These are phyloP conservation scores for Bradypodion pumilum DNA, from an alignment of 2,797 vertebrate genomes.

Conservation along the genomic window DNA sequence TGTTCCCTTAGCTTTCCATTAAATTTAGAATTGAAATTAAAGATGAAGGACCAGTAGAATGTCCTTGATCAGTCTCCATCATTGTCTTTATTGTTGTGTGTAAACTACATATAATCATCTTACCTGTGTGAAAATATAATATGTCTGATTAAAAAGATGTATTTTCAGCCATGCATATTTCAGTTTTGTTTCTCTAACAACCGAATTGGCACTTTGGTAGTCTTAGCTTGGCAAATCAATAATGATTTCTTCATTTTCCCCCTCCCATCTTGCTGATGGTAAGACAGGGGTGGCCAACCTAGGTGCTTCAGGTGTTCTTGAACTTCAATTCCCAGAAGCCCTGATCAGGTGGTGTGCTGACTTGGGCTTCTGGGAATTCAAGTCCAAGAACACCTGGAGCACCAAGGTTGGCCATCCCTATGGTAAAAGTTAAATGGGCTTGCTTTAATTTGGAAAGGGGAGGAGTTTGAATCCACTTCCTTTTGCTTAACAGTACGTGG, in stretches of 20 bases:
- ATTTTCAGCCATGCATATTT: background rate
- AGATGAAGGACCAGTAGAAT: background rate
- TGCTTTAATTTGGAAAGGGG: background rate
- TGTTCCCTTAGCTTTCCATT: background rate
- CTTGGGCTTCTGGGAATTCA: no score
- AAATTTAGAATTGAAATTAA: background rate
- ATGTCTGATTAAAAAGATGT: background rate
- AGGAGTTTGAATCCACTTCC: background rate
- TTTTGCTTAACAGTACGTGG: background rate
- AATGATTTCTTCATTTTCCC: background rate
- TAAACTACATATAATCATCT: background rate
- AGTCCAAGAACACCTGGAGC: no score
- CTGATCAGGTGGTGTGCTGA: no score
- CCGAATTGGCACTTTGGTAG: background rate
- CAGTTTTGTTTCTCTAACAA: background rate
- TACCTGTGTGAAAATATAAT: background rate
- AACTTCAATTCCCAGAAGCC: no score
- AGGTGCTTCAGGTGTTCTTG: no score
- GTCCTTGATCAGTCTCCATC: background rate
- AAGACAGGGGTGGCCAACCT: no score
- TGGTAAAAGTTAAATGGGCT: background rate
- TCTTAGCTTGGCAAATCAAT: conserved; percentile 10
- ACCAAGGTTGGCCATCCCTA: no score
- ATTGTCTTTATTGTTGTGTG: background rate
- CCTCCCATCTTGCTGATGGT: background rate